Conservation (phyloP, 2,113 vertebrate species). For the Tragelaphus buxtoni region DNA sequence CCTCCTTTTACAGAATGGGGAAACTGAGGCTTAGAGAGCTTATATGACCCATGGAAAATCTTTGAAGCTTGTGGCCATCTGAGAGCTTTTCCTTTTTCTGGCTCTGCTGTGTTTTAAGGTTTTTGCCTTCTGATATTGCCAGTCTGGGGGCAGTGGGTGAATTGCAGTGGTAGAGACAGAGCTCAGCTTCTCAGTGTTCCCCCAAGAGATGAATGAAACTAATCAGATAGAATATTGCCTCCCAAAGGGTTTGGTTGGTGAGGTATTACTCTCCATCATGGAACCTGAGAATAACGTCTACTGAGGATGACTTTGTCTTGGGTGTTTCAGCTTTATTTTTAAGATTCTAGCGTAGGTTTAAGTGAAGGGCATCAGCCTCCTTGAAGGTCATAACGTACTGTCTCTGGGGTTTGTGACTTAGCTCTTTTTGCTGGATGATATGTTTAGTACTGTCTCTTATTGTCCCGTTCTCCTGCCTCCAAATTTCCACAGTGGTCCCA, state of each 20-base stretch:
- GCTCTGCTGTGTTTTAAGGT: neutral
- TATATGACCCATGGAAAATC: neutral
- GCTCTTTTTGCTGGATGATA: neutral
- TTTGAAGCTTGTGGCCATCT: neutral
- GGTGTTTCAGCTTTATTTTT: neutral
- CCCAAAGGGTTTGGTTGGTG: neutral
- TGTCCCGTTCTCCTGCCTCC: neutral
- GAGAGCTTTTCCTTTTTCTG: neutral
- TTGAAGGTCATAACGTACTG: neutral
- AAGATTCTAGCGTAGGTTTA: neutral
- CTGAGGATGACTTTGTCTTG: neutral
- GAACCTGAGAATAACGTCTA: neutral
- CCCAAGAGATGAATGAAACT: neutral
- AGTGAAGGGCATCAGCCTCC: neutral
- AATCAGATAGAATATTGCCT: neutral
- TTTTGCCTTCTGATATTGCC: neutral
- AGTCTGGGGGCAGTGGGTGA: neutral
- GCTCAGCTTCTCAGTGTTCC: neutral
- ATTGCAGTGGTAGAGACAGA: neutral
- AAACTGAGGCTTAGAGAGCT: neutral
- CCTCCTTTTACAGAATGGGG: neutral
- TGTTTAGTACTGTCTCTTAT: neutral
- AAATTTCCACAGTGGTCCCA: neutral
- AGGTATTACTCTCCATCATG: neutral
- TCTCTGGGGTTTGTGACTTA: neutral